Evolutionary conservation across 2,888 invertebrate species (phyloP).

Genomic region (Loripinus fragilis): DNA sequence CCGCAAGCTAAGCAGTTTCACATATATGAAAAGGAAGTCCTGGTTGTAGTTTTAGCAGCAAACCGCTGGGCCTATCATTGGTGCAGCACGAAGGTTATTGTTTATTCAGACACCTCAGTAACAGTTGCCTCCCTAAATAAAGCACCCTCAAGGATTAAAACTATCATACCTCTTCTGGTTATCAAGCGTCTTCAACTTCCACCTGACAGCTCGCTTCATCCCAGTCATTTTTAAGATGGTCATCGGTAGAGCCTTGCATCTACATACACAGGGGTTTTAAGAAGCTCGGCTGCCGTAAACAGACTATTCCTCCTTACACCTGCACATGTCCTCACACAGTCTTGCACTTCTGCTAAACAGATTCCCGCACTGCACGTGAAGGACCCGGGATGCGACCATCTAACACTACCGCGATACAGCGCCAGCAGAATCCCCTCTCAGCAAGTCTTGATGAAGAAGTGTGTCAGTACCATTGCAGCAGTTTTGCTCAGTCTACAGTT

Average conservation of each 20-base stretch:
- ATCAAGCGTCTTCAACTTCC: not conserved
- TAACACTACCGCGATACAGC: not conserved
- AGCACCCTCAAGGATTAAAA: not conserved
- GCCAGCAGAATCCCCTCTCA: not conserved
- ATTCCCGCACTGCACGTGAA: not conserved
- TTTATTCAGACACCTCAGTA: not conserved
- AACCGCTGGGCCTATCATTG: not conserved
- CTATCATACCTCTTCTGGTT: not conserved
- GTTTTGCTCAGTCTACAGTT: not conserved
- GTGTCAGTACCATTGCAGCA: not conserved
- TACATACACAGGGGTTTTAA: not conserved
- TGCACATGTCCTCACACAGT: not conserved
- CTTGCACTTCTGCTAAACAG: not conserved
- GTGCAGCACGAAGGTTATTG: not conserved
- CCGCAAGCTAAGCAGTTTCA: not conserved
- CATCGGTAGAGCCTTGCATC: not conserved
- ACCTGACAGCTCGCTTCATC: not conserved
- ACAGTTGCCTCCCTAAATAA: not conserved
- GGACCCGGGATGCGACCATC: not conserved
- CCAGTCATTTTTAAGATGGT: not conserved
- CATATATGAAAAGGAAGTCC: slow-evolving; percentile 11
- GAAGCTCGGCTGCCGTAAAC: not conserved
- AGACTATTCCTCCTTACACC: not conserved
- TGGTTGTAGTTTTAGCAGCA: not conserved
- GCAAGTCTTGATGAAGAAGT: not conserved